phyloP scores from a whole-genome alignment of 2,888 invertebrate species.

The Lasioglossum calceatum region DNA sequence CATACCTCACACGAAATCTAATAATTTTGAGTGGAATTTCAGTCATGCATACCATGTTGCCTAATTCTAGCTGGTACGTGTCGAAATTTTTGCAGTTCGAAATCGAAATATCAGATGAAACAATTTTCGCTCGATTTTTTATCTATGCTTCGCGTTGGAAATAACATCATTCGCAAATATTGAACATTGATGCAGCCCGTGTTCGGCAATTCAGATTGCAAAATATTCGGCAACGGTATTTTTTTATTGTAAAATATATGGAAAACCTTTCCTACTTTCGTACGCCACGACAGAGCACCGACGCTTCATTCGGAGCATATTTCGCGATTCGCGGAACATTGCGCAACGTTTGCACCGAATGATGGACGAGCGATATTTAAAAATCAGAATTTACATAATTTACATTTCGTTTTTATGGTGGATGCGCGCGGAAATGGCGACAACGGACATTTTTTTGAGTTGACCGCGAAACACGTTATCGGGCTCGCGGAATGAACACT shows the following conservation, averaged over 20 bases:
- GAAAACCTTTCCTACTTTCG: not conserved
- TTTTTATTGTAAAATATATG: not conserved
- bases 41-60: too few species aligned
- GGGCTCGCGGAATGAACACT: conserved; percentile 13
- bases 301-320: not conserved
- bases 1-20: too few species aligned
- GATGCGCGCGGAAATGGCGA: not conserved
- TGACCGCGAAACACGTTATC: conserved; percentile 1
- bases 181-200: not conserved
- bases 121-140: not conserved
- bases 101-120: not conserved
- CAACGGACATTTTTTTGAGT: not conserved
- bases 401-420: conserved; percentile 3
- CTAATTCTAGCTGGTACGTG: not conserved
- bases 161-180: conserved; percentile 27
- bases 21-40: too few species aligned
- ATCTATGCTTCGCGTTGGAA: not conserved
- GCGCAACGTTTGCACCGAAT: not conserved
- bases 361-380: not conserved
- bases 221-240: not conserved
- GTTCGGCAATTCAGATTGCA: not conserved
- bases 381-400: conserved; percentile 6
- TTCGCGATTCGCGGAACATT: not conserved
- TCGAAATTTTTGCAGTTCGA: not conserved
- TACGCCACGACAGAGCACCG: not conserved